phyloP scores from a whole-genome alignment of 2,888 invertebrate species.

The Eledona agricola region DNA sequence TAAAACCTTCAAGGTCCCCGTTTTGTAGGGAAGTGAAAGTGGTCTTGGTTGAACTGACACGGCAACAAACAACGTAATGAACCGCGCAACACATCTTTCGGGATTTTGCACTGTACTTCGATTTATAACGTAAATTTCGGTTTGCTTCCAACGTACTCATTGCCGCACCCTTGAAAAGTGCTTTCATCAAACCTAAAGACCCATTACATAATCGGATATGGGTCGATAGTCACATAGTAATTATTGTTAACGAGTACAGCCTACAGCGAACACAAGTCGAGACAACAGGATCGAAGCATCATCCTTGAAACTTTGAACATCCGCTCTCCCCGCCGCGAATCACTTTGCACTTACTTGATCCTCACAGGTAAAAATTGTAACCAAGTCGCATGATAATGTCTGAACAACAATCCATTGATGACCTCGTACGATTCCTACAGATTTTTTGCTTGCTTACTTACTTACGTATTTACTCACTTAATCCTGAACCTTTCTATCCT shows the following conservation, averaged over 20 bases:
- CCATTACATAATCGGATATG: constrained; percentile 59
- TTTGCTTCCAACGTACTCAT: background rate
- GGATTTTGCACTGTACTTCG: no score
- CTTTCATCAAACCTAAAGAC: constrained; percentile 17
- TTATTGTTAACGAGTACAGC: constrained; percentile 52
- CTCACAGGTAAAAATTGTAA: constrained; percentile 47
- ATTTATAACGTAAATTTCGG: no score
- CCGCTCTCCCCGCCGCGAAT: constrained; percentile 51
- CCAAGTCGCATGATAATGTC: constrained; percentile 40
- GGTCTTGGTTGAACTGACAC: constrained; percentile 62
- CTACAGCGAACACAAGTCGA: constrained; percentile 49
- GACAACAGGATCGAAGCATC: constrained; percentile 50
- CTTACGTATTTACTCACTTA: no score
- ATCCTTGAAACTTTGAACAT: constrained; percentile 56
- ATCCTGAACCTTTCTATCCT: no score
- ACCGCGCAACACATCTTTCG: constrained; percentile 21
- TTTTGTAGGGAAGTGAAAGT: constrained; percentile 65
- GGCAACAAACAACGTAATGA: constrained; percentile 46
- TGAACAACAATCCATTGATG: constrained; percentile 39
- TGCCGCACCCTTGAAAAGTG: constrained; percentile 2
- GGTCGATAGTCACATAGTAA: constrained; percentile 52
- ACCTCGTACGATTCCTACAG: constrained; percentile 39
- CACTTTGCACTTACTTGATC: constrained; percentile 49
- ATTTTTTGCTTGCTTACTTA: no score
- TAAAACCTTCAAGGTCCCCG: constrained; percentile 63